Base-by-base conservation (phyloP, 2,888 invertebrate genomes). In the Neria commutata region DNA sequence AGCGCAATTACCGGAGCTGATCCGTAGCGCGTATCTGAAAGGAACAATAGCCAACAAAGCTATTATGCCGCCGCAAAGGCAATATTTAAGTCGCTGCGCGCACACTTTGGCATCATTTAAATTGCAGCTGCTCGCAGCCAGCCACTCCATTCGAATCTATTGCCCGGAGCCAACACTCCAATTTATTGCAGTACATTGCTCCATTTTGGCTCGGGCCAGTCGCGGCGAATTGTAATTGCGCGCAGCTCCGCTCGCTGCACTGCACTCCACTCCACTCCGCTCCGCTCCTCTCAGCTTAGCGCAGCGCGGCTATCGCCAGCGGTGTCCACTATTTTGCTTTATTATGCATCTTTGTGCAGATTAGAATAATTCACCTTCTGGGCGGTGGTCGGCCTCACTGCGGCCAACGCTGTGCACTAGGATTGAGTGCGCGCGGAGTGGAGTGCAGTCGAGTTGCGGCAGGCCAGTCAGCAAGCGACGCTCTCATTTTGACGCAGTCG, bases 321-420 rank as follows among this genome's bases (percentile, higher is more conserved):
- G 64, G 64, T 63, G 63, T 55, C 51, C 52, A 53, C 23, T 54
- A 62, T 64, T 67, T 63, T 65, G 63, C 56, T 68, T 71, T 71
- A 73, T 68, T 58, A 56, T 64, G 55, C 57, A 58, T 58, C 57
- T 57, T 57, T 65, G 64, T 62, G 66, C 64, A 64, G 70, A 67
- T 70, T 68, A 67, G 68, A 70, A 68, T 70, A 66, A 67, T 67
- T 66, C 72, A 65, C 65, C 67, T 67, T 66, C 66, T 65, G 66
- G 66, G 67, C 66, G 66, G 63, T 59, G 63, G 51, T 60, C 50
- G 29, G 48, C 29, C 40, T 52, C 26, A 19, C 26, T 25, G 25
- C 34, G 29, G 49, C 52, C 17, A 19, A 17, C 42, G 42, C 42
- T 42, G 5, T n/a, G n/a, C 42, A 21, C 42, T 42, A 19, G n/a